Conservation (phyloP, 2,888 invertebrate species). For the Parochlus steinenii region DNA sequence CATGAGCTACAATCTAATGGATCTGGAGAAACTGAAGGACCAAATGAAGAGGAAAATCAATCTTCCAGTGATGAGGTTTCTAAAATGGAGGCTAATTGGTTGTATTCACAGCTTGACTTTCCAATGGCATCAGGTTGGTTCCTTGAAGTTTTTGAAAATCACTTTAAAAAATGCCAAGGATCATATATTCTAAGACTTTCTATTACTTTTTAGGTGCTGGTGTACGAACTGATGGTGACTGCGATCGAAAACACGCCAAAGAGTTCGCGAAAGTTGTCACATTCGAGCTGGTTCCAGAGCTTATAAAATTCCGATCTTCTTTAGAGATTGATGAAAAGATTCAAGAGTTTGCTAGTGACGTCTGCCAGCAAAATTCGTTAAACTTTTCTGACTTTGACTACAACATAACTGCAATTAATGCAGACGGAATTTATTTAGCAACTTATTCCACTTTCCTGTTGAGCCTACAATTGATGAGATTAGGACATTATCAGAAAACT, state of each 20-base stretch:
- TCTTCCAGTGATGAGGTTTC: slow-evolving; percentile 32
- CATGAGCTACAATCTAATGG: slow-evolving; percentile 56
- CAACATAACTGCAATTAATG: slow-evolving; percentile 63
- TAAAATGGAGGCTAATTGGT: slow-evolving; percentile 27
- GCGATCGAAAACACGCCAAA: slow-evolving; percentile 72
- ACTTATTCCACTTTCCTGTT: slow-evolving; percentile 72
- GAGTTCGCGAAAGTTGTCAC: slow-evolving; percentile 65
- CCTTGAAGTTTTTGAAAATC: too few species aligned
- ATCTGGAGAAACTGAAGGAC: slow-evolving; percentile 51
- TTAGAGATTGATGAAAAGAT: slow-evolving; percentile 81
- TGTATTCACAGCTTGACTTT: slow-evolving; percentile 29
- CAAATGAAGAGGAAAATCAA: slow-evolving; percentile 45
- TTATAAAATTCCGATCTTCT: slow-evolving; percentile 58
- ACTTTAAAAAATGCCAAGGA: too few species aligned
- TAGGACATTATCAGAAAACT: slow-evolving; percentile 52
- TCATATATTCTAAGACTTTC: too few species aligned
- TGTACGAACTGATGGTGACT: slow-evolving; percentile 47
- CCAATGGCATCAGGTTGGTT: slow-evolving; percentile 28
- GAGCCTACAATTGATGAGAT: slow-evolving; percentile 60
- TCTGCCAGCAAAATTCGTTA: slow-evolving; percentile 56
- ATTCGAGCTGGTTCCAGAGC: slow-evolving; percentile 55
- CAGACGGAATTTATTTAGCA: slow-evolving; percentile 85
- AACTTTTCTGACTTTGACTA: slow-evolving; percentile 33
- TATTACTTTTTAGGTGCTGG: too few species aligned
- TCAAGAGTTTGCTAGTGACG: slow-evolving; percentile 81